phyloP scores from a whole-genome alignment of 2,888 invertebrate species.

The Drosophila testacea region DNA sequence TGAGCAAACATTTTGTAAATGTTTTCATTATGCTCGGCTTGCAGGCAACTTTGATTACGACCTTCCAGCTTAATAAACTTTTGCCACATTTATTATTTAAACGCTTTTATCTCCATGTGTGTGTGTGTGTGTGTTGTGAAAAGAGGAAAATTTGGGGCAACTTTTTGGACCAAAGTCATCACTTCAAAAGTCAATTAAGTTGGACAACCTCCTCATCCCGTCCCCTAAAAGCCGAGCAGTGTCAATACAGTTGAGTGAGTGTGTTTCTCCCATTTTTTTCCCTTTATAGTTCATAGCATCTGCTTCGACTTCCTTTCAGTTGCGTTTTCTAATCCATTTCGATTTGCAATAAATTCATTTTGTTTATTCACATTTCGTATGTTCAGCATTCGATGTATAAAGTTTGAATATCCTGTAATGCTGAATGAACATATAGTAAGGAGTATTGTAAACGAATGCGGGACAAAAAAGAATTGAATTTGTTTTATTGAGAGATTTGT shows the following conservation, averaged over 20 bases:
- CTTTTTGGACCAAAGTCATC: slow-evolving; percentile 47
- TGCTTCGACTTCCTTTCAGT: slow-evolving; percentile 22
- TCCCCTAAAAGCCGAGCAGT: slow-evolving; percentile 12
- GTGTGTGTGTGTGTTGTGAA: not conserved
- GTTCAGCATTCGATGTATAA: slow-evolving; percentile 28
- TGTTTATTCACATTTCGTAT: slow-evolving; percentile 65
- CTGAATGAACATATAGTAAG: not conserved
- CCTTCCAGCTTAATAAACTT: slow-evolving; percentile 61
- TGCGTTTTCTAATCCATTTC: slow-evolving; percentile 68
- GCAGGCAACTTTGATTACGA: slow-evolving; percentile 51
- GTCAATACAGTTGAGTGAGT: slow-evolving; percentile 23
- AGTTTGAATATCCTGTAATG: slow-evolving; percentile 16
- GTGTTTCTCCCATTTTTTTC: not conserved
- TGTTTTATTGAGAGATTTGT: no score
- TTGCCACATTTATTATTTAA: slow-evolving; percentile 73
- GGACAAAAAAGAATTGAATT: not conserved
- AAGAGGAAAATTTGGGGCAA: slow-evolving; percentile 41
- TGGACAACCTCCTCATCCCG: slow-evolving; percentile 34
- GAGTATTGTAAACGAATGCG: not conserved
- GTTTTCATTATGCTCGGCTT: slow-evolving; percentile 63
- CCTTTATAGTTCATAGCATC: not conserved
- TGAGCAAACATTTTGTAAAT: slow-evolving; percentile 74
- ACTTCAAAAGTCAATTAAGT: slow-evolving; percentile 79
- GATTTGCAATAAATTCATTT: slow-evolving; percentile 80
- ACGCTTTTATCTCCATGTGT: slow-evolving; percentile 54